These are phyloP conservation scores for Oncorhynchus keta DNA, from an alignment of 2,113 vertebrate species.

Conservation along the genomic window DNA sequence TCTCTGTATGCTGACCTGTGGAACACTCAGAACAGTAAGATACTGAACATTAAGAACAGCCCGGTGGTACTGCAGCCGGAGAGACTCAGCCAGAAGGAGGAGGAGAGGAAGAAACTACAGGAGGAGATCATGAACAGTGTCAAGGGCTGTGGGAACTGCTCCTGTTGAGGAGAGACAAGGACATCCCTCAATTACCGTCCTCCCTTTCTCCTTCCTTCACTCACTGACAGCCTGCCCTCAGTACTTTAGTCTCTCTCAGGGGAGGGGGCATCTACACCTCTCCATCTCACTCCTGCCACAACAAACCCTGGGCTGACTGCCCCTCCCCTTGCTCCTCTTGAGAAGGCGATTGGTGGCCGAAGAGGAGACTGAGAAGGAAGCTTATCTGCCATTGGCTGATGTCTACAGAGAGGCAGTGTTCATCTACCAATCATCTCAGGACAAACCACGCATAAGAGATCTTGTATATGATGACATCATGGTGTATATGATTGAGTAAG, in stretches of 20 bases:
- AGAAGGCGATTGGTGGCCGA: constrained; percentile 46
- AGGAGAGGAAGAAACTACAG: constrained; percentile 91
- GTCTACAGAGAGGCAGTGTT: constrained; percentile 52
- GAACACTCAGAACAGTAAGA: constrained; percentile 90
- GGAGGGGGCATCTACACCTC: constrained; percentile 4
- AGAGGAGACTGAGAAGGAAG: constrained; percentile 60
- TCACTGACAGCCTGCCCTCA: constrained; percentile 41
- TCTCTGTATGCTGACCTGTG: constrained; percentile 94
- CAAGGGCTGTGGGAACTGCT: constrained; percentile 99
- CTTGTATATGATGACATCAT: constrained; percentile 53
- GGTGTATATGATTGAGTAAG: constrained; percentile 33
- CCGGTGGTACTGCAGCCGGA: constrained; percentile 48
- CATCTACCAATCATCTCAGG: constrained; percentile 57
- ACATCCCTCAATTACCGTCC: constrained; percentile 17
- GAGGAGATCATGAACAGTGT: constrained; percentile 95
- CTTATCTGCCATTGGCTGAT: constrained; percentile 57
- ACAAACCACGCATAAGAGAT: constrained; percentile 62
- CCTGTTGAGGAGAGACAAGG: constrained; percentile 76
- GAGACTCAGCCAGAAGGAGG: constrained; percentile 81
- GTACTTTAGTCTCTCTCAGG: not conserved
- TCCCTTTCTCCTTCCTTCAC: constrained; percentile 5
- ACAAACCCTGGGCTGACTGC: constrained; percentile 26
- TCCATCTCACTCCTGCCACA: constrained; percentile 26
- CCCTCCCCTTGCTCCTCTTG: constrained; percentile 38
- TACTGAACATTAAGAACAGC: constrained; percentile 59